These are phyloP conservation scores for Lagopus muta DNA, from an alignment of 2,113 vertebrate species.

Conservation along the genomic window DNA sequence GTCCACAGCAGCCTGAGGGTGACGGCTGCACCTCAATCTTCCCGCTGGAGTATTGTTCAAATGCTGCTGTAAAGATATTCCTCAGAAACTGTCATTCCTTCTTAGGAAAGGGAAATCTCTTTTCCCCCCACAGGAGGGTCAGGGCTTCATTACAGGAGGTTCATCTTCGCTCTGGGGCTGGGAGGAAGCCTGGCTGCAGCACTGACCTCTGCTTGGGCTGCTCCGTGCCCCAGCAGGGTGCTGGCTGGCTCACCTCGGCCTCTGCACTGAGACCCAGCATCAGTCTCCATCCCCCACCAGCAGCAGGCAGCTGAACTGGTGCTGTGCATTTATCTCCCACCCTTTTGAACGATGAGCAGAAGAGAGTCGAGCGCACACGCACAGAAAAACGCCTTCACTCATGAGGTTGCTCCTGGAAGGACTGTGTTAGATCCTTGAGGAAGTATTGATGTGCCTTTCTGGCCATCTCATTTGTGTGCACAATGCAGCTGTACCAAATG, in stretches of 20 bases:
- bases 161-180: not conserved
- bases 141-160: no score
- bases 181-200: not conserved
- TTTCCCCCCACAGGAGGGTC: not conserved
- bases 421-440: not conserved
- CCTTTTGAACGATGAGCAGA: not conserved
- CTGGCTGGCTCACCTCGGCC: not conserved
- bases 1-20: not conserved
- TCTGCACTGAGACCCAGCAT: not conserved
- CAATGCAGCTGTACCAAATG: not conserved
- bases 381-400: not conserved
- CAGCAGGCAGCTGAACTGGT: not conserved
- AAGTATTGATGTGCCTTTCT: fast-evolving
- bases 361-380: not conserved
- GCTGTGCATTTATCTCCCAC: not conserved
- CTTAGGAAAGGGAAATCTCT: not conserved
- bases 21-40: not conserved
- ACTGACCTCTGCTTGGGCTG: not conserved
- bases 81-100: not conserved
- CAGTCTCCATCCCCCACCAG: fast-evolving
- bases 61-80: not conserved
- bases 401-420: not conserved
- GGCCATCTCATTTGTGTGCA: not conserved
- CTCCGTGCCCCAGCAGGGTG: fast-evolving
- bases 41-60: not conserved